Evolutionary conservation across 2,888 invertebrate genomes (phyloP), one percentile per base, ranked within the genome.

Genomic region (Cylloceria caligata): DNA sequence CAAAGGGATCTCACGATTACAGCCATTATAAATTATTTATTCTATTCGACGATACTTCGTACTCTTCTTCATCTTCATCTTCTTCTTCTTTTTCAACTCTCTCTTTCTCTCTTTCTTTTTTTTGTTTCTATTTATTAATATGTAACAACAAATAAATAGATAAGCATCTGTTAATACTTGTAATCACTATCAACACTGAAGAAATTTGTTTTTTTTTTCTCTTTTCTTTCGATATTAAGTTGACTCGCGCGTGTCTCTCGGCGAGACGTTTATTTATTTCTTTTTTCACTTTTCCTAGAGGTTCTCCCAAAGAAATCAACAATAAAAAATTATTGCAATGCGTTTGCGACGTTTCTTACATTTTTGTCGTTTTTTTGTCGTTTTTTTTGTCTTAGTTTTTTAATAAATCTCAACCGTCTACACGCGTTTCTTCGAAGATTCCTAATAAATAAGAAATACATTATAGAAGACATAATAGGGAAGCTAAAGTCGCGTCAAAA

Each of bases 61-160:
- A 64, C 69, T 78, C 60, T 65, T 65, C 55, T 67, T 30, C 55
- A 6, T 45, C 27, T 6, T 36, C 34, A 24, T 24, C 9, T 24
- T 52, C 52, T 52, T 47, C 2, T 24, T 27, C n/a, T n/a, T n/a
- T n/a, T n/a, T n/a, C n/a, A n/a, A n/a, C n/a, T n/a, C n/a, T n/a
- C 45, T 65, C 39, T 64, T 36, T 47, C 52, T 57, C 47, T 68
- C 39, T 68, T 30, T 57, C 30, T 85, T 87, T 86, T 86, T 80
- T 83, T 89, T 80, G 83, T 88, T 85, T 85, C 84, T 88, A 88
- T 89, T 86, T 89, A 90, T 89, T 91, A 91, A 89, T 90, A 90
- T 88, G 84, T 89, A 91, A 91, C 90, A 91, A 91, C 91, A 91
- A 91, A 91, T 91, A 91, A 91, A 91, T 91, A 91, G 88, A 89